These are phyloP conservation scores for Elymnias hypermnestra DNA, from an alignment of 1,140 invertebrate genomes.

Conservation along the genomic window DNA sequence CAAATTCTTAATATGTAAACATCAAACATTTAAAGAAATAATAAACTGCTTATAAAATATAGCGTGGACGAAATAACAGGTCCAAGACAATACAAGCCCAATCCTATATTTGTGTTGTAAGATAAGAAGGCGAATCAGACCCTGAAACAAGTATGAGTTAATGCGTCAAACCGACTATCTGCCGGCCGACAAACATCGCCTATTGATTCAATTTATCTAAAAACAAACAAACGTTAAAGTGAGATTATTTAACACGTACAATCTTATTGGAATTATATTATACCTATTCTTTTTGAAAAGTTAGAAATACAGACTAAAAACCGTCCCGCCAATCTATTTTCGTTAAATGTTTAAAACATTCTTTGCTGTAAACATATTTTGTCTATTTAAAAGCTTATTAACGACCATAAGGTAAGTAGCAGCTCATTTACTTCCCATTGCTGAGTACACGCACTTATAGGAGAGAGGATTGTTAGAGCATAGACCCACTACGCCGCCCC, in stretches of 20 bases:
- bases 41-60: too few relatives aligned
- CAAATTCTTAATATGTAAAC: too few relatives aligned
- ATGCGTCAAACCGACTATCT: slow-evolving; percentile 53
- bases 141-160: slow-evolving; percentile 46
- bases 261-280: slow-evolving; percentile 7
- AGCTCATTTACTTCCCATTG: too few relatives aligned
- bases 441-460: too few relatives aligned
- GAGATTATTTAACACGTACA: slow-evolving; percentile 13
- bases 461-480: too few relatives aligned
- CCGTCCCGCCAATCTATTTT: too few relatives aligned
- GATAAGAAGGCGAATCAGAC: slow-evolving; percentile 49
- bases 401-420: background rate
- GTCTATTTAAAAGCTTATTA: too few relatives aligned
- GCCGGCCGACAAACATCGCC: slow-evolving; percentile 34
- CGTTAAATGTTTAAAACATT: too few relatives aligned
- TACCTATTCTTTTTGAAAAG: background rate
- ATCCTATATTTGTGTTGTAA: slow-evolving; percentile 11
- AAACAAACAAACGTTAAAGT: slow-evolving; percentile 31
- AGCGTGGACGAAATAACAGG: slow-evolving; percentile 1
- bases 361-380: too few relatives aligned
- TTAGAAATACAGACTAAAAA: background rate
- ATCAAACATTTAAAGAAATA: too few relatives aligned
- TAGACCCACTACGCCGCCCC: too few relatives aligned
- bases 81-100: background rate
- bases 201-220: slow-evolving; percentile 66